Evolutionary conservation across 2,113 vertebrate species (phyloP).

Genomic region (Calypte anna): DNA sequence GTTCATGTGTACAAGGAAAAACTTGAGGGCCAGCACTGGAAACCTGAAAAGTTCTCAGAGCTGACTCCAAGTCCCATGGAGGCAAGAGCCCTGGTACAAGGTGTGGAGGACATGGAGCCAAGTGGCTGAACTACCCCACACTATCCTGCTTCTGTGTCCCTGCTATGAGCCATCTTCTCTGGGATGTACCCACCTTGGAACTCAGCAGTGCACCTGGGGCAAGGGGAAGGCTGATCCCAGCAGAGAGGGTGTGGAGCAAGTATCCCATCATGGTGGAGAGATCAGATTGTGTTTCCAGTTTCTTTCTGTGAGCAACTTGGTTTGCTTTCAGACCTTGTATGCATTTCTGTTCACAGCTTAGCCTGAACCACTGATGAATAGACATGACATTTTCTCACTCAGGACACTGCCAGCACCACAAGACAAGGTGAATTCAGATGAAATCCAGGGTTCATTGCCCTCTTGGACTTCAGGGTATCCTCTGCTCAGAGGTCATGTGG

Average conservation of each 20-base stretch:
- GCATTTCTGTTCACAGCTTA: not conserved
- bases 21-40: not conserved
- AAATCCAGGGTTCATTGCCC: not conserved
- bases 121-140: accelerated
- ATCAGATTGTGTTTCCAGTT: not conserved
- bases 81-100: not conserved
- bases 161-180: not conserved
- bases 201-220: accelerated
- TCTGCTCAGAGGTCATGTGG: accelerated
- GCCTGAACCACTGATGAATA: not conserved
- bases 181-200: accelerated
- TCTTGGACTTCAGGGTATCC: not conserved
- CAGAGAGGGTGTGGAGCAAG: not conserved
- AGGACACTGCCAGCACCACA: not conserved
- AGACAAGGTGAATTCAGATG: not conserved
- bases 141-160: not conserved
- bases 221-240: not conserved
- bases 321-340: not conserved
- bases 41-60: not conserved
- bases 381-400: not conserved
- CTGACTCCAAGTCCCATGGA: not conserved
- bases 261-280: not conserved
- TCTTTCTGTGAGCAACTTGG: not conserved
- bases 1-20: not conserved
- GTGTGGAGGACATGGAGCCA: not conserved